These are phyloP conservation scores for Drosophila equinoxialis DNA, from an alignment of 1,140 invertebrate species.

Conservation along the genomic window DNA sequence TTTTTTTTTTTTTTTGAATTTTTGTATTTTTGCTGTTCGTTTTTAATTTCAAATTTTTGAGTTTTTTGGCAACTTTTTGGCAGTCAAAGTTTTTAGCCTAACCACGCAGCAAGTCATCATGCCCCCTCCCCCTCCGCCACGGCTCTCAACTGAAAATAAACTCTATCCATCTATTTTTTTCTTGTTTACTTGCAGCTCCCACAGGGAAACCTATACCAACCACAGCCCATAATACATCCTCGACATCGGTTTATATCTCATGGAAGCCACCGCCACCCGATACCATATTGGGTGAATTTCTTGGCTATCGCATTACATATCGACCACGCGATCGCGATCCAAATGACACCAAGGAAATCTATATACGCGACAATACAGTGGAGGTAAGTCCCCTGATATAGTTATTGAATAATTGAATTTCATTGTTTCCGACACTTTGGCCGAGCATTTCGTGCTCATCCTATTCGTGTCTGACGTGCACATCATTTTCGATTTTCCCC, in stretches of 20 bases:
- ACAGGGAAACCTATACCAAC: slow-evolving; percentile 89
- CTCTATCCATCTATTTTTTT: background rate
- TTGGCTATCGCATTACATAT: slow-evolving; percentile 89
- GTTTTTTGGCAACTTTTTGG: slow-evolving; percentile 47
- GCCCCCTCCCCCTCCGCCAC: background rate
- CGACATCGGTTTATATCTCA: slow-evolving; percentile 88
- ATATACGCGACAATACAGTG: slow-evolving; percentile 87
- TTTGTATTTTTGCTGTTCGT: slow-evolving; percentile 23
- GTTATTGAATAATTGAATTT: slow-evolving; percentile 68
- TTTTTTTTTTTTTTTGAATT: no score
- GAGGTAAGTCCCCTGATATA: slow-evolving; percentile 84
- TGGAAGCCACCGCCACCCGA: slow-evolving; percentile 88
- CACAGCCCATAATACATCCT: slow-evolving; percentile 88
- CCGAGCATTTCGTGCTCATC: slow-evolving; percentile 21
- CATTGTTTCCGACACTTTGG: slow-evolving; percentile 65
- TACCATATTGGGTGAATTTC: slow-evolving; percentile 91
- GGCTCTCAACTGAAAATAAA: background rate
- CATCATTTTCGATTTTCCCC: slow-evolving; percentile 14
- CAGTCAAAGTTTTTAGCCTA: slow-evolving; percentile 57
- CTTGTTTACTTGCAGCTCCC: slow-evolving; percentile 85
- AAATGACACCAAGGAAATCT: slow-evolving; percentile 87
- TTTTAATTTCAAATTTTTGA: slow-evolving; percentile 80
- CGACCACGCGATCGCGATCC: slow-evolving; percentile 85
- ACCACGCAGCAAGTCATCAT: slow-evolving; percentile 24
- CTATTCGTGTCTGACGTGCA: slow-evolving; percentile 5